These are phyloP conservation scores for Amaurobius ferox DNA, from an alignment of 2,888 invertebrate genomes.

Conservation along the genomic window DNA sequence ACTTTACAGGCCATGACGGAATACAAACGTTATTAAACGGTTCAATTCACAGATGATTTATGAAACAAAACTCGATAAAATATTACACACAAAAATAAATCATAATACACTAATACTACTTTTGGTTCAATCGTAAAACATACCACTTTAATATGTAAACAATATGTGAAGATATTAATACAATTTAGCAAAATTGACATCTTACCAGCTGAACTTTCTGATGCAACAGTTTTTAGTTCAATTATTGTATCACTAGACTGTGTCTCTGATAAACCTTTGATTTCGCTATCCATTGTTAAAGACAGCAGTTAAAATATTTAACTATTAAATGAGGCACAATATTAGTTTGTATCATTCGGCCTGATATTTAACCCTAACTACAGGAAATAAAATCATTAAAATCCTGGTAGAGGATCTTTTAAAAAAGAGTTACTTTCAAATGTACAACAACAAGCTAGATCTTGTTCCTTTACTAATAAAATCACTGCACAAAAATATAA, in stretches of 20 bases:
- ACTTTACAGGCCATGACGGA: too few species aligned
- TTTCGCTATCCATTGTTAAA: slow-evolving; percentile 33
- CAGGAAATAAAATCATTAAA: slow-evolving; percentile 17
- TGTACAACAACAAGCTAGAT: not conserved
- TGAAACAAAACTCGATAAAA: too few species aligned
- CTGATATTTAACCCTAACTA: slow-evolving; percentile 42
- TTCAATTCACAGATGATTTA: too few species aligned
- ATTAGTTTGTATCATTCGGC: slow-evolving; percentile 16
- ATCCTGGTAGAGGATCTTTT: not conserved
- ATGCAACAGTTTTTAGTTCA: slow-evolving; percentile 35
- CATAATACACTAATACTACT: too few species aligned
- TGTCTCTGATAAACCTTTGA: slow-evolving; percentile 36
- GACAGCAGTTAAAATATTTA: not conserved
- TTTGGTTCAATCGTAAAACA: not conserved
- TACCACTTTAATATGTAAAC: too few species aligned
- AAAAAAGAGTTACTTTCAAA: not conserved
- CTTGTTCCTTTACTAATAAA: not conserved
- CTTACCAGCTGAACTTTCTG: slow-evolving; percentile 40
- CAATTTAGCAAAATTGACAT: too few species aligned
- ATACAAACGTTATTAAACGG: too few species aligned
- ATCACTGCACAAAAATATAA: slow-evolving; percentile 29
- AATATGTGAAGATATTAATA: too few species aligned
- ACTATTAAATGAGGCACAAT: not conserved
- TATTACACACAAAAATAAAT: too few species aligned
- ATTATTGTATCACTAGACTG: slow-evolving; percentile 51